phyloP scores from a whole-genome alignment of 2,888 invertebrate genomes.

The Miltochrista miniata region DNA sequence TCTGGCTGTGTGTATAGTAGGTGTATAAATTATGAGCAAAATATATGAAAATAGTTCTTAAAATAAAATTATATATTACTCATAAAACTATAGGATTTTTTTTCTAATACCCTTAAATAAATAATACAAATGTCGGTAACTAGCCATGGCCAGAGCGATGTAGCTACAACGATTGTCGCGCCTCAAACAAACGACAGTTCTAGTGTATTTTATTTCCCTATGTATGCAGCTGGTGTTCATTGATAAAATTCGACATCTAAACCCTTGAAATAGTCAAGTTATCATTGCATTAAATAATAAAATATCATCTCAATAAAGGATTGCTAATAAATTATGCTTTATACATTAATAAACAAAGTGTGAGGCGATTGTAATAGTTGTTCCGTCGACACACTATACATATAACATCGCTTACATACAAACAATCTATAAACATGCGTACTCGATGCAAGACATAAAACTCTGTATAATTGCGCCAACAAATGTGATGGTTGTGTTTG shows the following conservation, averaged over 20 bases:
- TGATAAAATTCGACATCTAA: constrained; percentile 1
- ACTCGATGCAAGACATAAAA: no score
- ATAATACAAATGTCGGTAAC: constrained; percentile 12
- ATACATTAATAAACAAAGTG: background rate
- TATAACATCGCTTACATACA: no score
- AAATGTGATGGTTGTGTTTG: background rate
- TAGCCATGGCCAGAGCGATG: background rate
- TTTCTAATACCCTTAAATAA: constrained; percentile 22
- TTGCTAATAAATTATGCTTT: background rate
- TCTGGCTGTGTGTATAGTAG: constrained; percentile 1
- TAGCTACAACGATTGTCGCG: no score
- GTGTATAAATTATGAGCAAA: constrained; percentile 15
- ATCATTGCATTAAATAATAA: constrained; percentile 9
- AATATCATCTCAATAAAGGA: constrained; percentile 8
- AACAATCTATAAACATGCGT: no score
- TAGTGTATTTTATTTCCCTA: background rate
- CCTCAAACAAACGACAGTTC: background rate
- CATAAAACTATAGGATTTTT: constrained; percentile 13
- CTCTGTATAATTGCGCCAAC: background rate
- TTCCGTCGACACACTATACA: background rate
- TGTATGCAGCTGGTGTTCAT: background rate
- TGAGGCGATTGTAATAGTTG: background rate
- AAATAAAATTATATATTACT: constrained; percentile 18
- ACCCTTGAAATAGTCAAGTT: constrained; percentile 8
- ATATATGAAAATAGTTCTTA: constrained; percentile 5